phyloP scores from a whole-genome alignment of 1,140 invertebrate genomes.

The Zaprionus lachaisei region DNA sequence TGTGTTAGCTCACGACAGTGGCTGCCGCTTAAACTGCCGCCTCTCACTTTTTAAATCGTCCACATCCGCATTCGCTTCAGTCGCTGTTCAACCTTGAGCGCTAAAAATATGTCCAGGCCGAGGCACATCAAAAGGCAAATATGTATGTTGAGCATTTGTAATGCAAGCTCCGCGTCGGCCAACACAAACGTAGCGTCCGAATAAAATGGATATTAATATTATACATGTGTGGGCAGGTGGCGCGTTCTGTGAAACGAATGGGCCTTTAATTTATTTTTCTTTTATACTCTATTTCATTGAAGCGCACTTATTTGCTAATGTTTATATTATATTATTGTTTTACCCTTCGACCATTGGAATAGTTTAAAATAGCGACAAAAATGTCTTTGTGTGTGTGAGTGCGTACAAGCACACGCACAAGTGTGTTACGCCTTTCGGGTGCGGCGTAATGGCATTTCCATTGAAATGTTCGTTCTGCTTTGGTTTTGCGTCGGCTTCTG shows the following conservation, averaged over 20 bases:
- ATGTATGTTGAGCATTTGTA: conserved; percentile 60
- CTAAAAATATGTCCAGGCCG: conserved; percentile 71
- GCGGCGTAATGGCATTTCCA: conserved; percentile 9
- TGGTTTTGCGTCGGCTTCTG: conserved; percentile 21
- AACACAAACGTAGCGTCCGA: conserved; percentile 30
- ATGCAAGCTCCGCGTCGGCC: conserved; percentile 43
- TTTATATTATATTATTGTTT: too few species aligned
- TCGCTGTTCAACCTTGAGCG: conserved; percentile 63
- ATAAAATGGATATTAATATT: conserved; percentile 49
- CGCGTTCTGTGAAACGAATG: not conserved
- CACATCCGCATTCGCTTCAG: conserved; percentile 76
- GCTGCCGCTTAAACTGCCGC: conserved; percentile 12
- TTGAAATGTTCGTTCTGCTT: conserved; percentile 40
- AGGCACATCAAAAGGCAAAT: conserved; percentile 70
- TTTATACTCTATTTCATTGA: not conserved
- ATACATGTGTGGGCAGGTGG: not conserved
- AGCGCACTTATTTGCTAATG: not conserved
- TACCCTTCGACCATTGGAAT: too few species aligned
- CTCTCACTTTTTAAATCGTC: conserved; percentile 78
- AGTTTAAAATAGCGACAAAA: too few species aligned
- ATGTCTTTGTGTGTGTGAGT: conserved; percentile 1
- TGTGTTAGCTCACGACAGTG: conserved; percentile 36
- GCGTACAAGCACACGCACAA: conserved; percentile 12
- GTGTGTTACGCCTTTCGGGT: conserved; percentile 39
- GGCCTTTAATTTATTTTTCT: not conserved